phyloP scores from a whole-genome alignment of 2,888 invertebrate species.

The Habrosyne pyritoides region DNA sequence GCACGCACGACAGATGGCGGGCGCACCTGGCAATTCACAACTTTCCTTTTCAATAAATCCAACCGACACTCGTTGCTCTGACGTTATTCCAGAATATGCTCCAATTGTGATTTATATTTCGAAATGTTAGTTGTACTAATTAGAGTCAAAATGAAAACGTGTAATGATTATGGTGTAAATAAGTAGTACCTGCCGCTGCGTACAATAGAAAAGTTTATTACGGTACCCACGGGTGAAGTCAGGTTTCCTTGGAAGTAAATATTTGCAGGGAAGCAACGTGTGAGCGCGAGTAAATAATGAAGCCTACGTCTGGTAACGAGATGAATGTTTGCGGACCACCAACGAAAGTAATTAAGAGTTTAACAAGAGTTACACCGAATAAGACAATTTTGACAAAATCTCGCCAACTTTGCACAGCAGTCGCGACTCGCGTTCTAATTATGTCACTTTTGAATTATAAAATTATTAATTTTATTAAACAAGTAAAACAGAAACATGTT shows the following conservation, averaged over 20 bases:
- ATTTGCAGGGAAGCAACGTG: slow-evolving; percentile 70
- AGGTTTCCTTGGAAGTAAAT: slow-evolving; percentile 78
- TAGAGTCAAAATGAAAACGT: slow-evolving; percentile 49
- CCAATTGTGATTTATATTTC: slow-evolving; percentile 40
- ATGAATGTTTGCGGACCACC: slow-evolving; percentile 79
- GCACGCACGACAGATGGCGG: slow-evolving; percentile 51
- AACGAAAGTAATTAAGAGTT: slow-evolving; percentile 78
- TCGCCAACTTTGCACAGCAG: slow-evolving; percentile 24
- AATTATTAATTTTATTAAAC: slow-evolving; percentile 20
- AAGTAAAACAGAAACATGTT: slow-evolving; percentile 1
- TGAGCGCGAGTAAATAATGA: slow-evolving; percentile 76
- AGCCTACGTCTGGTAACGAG: slow-evolving; percentile 71
- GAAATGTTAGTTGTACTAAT: slow-evolving; percentile 28
- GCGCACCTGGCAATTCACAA: slow-evolving; percentile 43
- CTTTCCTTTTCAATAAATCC: slow-evolving; percentile 71
- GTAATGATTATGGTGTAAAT: slow-evolving; percentile 36
- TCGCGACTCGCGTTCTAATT: slow-evolving; percentile 30
- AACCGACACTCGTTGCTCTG: slow-evolving; percentile 37
- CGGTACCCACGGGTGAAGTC: slow-evolving; percentile 68
- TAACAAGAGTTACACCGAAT: slow-evolving; percentile 62
- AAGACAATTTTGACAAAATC: slow-evolving; percentile 64
- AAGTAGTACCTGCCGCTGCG: slow-evolving; percentile 44
- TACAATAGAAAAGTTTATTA: slow-evolving; percentile 79
- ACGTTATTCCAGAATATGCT: slow-evolving; percentile 32
- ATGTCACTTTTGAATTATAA: slow-evolving; percentile 23